phyloP scores from a whole-genome alignment of 2,888 invertebrate genomes.

The Lasioglossum malachurum region DNA sequence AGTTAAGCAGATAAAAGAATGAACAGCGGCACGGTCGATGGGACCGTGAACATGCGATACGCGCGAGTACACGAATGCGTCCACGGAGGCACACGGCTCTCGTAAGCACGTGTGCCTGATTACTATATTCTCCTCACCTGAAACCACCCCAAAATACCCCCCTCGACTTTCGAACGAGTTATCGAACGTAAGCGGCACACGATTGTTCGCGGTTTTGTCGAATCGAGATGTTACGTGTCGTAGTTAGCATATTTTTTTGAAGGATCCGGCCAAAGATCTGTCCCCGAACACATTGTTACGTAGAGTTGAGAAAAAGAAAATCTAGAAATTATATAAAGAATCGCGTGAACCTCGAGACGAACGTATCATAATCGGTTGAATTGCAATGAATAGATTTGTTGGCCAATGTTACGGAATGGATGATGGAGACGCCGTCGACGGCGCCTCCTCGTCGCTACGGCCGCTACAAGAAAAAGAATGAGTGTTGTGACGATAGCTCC shows the following conservation, averaged over 20 bases:
- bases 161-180: slow-evolving; percentile 16
- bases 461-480: slow-evolving; percentile 85
- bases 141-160: not conserved
- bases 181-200: slow-evolving; percentile 21
- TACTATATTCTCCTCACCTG: not conserved
- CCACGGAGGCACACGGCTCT: not conserved
- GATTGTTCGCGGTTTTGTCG: not conserved
- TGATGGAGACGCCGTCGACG: slow-evolving; percentile 77
- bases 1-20: not conserved
- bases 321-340: not conserved
- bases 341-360: slow-evolving; percentile 38
- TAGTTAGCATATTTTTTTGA: not conserved
- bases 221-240: not conserved
- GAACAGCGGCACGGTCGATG: slow-evolving; percentile 53
- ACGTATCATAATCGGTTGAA: slow-evolving; percentile 67
- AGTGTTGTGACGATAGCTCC: slow-evolving; percentile 84
- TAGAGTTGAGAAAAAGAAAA: not conserved
- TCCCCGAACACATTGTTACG: not conserved
- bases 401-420: slow-evolving; percentile 83
- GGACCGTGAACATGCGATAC: slow-evolving; percentile 58
- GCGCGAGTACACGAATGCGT: slow-evolving; percentile 39
- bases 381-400: slow-evolving; percentile 79
- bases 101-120: not conserved
- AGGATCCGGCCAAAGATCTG: not conserved
- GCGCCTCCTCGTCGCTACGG: slow-evolving; percentile 80